Conservation (phyloP, 1,140 invertebrate species). For the Theocolax elegans region DNA sequence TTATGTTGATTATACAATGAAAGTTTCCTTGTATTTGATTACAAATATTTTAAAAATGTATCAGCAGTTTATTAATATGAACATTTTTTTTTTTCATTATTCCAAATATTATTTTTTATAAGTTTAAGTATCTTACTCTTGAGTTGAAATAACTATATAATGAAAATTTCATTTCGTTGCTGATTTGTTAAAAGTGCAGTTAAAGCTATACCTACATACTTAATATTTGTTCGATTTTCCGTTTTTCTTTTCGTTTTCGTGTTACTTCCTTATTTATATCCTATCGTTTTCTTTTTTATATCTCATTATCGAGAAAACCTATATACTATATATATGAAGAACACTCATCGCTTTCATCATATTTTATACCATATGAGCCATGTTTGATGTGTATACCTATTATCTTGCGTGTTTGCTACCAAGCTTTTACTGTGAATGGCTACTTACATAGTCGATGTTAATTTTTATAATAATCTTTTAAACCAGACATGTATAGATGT, state of each 20-base stretch:
- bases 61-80: too few relatives aligned
- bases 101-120: too few relatives aligned
- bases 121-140: too few relatives aligned
- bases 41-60: too few relatives aligned
- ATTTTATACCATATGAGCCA: not conserved
- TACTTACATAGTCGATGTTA: not conserved
- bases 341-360: conserved; percentile 9
- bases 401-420: not conserved
- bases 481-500: not conserved
- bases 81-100: too few relatives aligned
- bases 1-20: too few relatives aligned
- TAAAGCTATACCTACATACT: too few relatives aligned
- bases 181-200: too few relatives aligned
- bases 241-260: not conserved
- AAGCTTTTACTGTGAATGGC: not conserved
- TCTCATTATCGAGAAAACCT: not conserved
- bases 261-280: not conserved
- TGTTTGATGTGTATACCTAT: not conserved
- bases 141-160: too few relatives aligned
- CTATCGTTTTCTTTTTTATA: not conserved
- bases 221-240: not conserved
- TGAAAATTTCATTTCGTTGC: too few relatives aligned
- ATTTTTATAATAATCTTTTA: not conserved
- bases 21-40: too few relatives aligned
- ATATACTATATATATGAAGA: not conserved